Evolutionary conservation across 2,113 vertebrate genomes (phyloP).

Genomic region (Pterocles burchelli): DNA sequence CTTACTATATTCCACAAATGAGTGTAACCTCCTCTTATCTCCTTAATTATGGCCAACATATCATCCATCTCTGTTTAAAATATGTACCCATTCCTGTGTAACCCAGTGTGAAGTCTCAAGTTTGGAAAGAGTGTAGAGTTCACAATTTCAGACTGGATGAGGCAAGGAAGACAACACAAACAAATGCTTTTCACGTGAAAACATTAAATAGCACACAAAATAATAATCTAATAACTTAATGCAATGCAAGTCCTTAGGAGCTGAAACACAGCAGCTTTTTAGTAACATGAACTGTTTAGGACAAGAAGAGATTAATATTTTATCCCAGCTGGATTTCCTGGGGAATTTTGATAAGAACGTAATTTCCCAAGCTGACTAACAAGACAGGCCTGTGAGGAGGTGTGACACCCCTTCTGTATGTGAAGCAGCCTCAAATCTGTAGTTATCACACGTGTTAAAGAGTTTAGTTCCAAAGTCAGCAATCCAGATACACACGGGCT

Average conservation of each 20-base stretch:
- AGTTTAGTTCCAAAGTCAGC: slow-evolving; percentile 2
- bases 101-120: neutral
- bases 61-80: neutral
- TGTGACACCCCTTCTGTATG: neutral
- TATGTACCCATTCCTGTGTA: neutral
- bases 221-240: neutral
- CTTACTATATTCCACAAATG: neutral
- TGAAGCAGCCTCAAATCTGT: neutral
- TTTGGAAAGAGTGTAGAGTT: neutral
- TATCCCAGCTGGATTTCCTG: slow-evolving; percentile 38
- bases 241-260: neutral
- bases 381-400: neutral
- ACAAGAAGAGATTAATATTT: slow-evolving; percentile 44
- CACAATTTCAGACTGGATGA: neutral
- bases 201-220: neutral
- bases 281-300: neutral
- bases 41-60: neutral
- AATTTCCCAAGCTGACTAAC: slow-evolving; percentile 38
- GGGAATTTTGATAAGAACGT: slow-evolving; percentile 44
- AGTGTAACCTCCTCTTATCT: neutral
- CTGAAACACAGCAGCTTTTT: slow-evolving; percentile 9
- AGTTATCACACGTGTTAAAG: neutral
- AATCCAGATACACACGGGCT: neutral
- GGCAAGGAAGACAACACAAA: neutral
- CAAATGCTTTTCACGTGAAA: neutral